Evolutionary conservation across 1,140 invertebrate species (phyloP).

Genomic region (Bacillus rossius): DNA sequence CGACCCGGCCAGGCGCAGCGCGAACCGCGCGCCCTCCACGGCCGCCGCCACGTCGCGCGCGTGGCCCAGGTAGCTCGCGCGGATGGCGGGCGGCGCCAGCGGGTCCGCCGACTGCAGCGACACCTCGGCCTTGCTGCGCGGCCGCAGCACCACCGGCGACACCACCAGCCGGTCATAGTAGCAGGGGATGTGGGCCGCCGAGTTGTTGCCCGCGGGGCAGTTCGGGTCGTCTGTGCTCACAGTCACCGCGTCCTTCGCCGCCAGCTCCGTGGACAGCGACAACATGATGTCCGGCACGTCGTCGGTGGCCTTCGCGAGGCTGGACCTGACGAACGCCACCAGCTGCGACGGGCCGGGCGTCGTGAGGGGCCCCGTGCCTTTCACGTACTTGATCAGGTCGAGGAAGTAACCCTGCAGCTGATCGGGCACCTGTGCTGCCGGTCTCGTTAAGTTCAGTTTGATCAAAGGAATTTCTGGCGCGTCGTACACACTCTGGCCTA

Average conservation of each 20-base stretch:
- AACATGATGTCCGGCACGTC: not conserved
- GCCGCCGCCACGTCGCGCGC: conserved; percentile 45
- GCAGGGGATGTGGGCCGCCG: no score
- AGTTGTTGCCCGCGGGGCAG: not conserved
- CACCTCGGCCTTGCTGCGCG: not conserved
- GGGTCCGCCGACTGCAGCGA: not conserved
- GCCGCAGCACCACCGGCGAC: not conserved
- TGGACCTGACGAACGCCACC: not conserved
- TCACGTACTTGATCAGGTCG: not conserved
- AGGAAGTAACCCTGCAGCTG: not conserved
- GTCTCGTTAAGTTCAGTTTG: not conserved
- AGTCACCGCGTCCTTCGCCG: not conserved
- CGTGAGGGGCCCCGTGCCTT: not conserved
- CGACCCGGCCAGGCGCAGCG: conserved; percentile 53
- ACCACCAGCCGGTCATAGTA: not conserved
- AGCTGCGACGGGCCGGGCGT: not conserved
- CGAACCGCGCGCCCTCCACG: conserved; percentile 47
- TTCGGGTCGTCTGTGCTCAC: not conserved
- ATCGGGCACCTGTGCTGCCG: not conserved
- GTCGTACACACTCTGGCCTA: conserved; percentile 77
- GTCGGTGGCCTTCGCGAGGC: not conserved
- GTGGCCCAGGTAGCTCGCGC: not conserved
- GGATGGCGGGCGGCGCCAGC: not conserved
- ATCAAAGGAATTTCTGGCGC: conserved; percentile 46
- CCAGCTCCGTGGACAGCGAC: not conserved